A percentile compares a stretch with the other conserved stretches of the same genome.
Evolutionary conservation across 2,797 vertebrate genomes (phyloP).

Genomic region (Pygocentrus nattereri): DNA sequence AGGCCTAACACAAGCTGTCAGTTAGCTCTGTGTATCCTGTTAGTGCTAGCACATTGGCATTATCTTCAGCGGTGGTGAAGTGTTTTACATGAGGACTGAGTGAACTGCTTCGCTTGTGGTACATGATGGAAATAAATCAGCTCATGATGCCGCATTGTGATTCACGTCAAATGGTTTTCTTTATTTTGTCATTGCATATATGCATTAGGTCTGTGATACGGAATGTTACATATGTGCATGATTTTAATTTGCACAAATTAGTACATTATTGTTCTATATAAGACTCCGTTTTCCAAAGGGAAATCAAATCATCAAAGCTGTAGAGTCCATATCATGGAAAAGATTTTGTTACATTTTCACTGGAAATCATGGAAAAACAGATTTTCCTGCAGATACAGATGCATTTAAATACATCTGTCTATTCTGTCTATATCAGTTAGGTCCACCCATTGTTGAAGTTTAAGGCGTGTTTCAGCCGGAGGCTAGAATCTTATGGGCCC

Average conservation of each 20-base stretch:
- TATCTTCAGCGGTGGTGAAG: background rate
- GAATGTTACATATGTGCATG: background rate
- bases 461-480: too few relatives aligned
- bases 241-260: constrained; percentile 4
- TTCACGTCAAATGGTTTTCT: background rate
- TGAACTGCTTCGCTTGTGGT: background rate
- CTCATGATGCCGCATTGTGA: background rate
- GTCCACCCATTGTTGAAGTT: too few relatives aligned
- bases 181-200: background rate
- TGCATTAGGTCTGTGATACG: background rate
- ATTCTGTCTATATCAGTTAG: too few relatives aligned
- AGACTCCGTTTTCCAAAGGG: background rate
- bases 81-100: background rate
- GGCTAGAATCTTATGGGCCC: too few relatives aligned
- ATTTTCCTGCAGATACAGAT: too few relatives aligned
- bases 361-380: too few relatives aligned
- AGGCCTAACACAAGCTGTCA: constrained; percentile 27
- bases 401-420: too few relatives aligned
- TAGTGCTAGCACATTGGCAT: background rate
- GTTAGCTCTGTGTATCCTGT: constrained; percentile 3
- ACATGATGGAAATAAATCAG: background rate
- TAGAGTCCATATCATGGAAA: too few relatives aligned
- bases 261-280: background rate
- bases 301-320: background rate
- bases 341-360: too few relatives aligned